Base-by-base conservation (phyloP, 2,113 vertebrate species). In the Nibea coibor region DNA sequence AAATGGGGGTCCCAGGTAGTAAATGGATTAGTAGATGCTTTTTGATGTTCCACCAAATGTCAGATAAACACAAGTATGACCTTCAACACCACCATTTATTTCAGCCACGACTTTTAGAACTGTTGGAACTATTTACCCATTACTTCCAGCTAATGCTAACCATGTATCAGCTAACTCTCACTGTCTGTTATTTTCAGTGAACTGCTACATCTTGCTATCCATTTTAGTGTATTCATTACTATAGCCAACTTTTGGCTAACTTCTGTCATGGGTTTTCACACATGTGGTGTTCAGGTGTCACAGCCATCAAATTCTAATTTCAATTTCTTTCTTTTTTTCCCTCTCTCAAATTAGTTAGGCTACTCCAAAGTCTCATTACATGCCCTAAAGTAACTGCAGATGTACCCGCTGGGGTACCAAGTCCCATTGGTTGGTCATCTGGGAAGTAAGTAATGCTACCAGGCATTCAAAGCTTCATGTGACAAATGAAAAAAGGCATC, bases 1-100 rank as follows among this genome's bases (percentile, higher is more conserved):
- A 67, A 68, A 78, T 28, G 14, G 28, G 28, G 22, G 57, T 57
- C 69, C 42, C 15, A 6, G 47, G 53, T 72, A 10, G 43, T 20
- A 14, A 26, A 64, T 12, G 16, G 5, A 67, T 47, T 35, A 68
- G 56, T 5, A 64, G 24, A 56, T 79, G 31, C 35, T 39, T 39
- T 9, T 39, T 39, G 35, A 39, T 39, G 35, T 24, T 26, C 9
- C 42, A 66, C 5, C n/a, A 50, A 57, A 43, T n/a, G 35, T 54
- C 11, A 62, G 59, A 6, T 57, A 35, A 64, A 58, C 3, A 39
- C 5, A 22, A 47, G 28, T 28, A 39, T 39, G 35, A 39, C 35
- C 35, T 39, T 39, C 35, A 39, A 39, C 35, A 39, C 17, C 5
- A 24, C 11, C 20, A 54, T 45, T 43, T 24, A 16, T 45, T 64